These are phyloP conservation scores for Coryphaenoides rupestris DNA, from an alignment of 2,113 vertebrate species.

Conservation along the genomic window DNA sequence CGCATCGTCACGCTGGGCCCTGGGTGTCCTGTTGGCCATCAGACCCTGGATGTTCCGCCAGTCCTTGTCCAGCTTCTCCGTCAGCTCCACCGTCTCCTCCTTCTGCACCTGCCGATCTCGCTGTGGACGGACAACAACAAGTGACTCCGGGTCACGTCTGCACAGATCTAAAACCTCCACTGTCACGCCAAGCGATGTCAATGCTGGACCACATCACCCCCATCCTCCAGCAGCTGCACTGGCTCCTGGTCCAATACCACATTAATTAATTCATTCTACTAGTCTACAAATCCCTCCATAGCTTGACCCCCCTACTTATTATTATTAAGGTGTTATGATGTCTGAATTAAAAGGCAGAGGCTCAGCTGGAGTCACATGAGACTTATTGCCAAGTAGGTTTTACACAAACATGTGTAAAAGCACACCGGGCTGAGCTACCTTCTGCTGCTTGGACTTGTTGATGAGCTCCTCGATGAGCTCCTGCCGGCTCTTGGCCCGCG, in stretches of 20 bases:
- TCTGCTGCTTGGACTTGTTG: constrained; percentile 88
- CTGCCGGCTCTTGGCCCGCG: constrained; percentile 78
- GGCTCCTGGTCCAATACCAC: no score
- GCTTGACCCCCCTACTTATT: no score
- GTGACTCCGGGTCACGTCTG: not conserved
- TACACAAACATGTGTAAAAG: no score
- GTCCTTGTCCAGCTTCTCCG: constrained; percentile 91
- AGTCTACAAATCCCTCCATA: no score
- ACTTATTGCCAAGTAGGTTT: no score
- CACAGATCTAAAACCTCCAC: not conserved
- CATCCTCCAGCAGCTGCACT: no score
- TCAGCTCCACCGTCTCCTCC: constrained; percentile 87
- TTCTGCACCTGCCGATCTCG: constrained; percentile 84
- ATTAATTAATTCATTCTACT: no score
- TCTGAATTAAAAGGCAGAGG: no score
- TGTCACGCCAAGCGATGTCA: no score
- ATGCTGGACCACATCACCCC: no score
- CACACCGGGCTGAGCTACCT: constrained; percentile 82
- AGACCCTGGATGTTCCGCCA: constrained; percentile 90
- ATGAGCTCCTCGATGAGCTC: constrained; percentile 96
- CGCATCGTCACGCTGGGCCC: constrained; percentile 55
- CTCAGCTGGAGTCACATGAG: no score
- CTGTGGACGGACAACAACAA: constrained; percentile 58
- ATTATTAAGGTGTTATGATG: no score
- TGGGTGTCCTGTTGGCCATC: constrained; percentile 75